These are phyloP conservation scores for Leucoptera coffeella DNA, from an alignment of 2,888 invertebrate species.

Conservation along the genomic window DNA sequence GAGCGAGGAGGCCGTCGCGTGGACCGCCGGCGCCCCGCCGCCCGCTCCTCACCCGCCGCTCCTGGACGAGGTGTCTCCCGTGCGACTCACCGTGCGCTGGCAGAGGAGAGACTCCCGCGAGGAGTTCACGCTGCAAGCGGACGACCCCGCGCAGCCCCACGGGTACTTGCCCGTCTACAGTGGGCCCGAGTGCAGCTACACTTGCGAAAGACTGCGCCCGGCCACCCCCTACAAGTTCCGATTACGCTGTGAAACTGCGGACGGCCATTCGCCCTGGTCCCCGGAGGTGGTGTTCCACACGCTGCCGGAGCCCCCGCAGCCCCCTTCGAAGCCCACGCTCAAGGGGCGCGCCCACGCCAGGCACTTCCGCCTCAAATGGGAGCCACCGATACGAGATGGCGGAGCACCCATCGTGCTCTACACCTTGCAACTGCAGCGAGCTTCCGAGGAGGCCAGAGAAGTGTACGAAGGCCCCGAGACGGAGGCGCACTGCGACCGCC, in stretches of 20 bases:
- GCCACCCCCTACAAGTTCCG: slow-evolving; percentile 80
- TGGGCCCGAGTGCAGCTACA: slow-evolving; percentile 65
- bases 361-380: slow-evolving; percentile 78
- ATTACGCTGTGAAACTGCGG: slow-evolving; percentile 74
- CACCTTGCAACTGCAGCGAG: slow-evolving; percentile 65
- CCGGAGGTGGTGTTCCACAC: slow-evolving; percentile 73
- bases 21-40: slow-evolving; percentile 77
- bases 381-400: slow-evolving; percentile 68
- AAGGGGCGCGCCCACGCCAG: slow-evolving; percentile 80
- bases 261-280: slow-evolving; percentile 80
- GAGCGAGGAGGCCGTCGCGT: slow-evolving; percentile 61
- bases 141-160: slow-evolving; percentile 61
- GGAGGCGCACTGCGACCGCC: slow-evolving; percentile 75
- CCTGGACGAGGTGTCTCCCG: slow-evolving; percentile 57
- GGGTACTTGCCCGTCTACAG: slow-evolving; percentile 76
- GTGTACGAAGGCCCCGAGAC: slow-evolving; percentile 71
- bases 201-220: slow-evolving; percentile 62
- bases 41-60: slow-evolving; percentile 71
- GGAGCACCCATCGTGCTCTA: slow-evolving; percentile 65
- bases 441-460: slow-evolving; percentile 64
- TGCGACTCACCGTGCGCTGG: slow-evolving; percentile 68
- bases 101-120: slow-evolving; percentile 68
- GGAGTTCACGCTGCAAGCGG: slow-evolving; percentile 78
- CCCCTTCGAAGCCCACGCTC: slow-evolving; percentile 69
- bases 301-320: slow-evolving; percentile 68